Percentiles rank a stretch among this genome's conserved stretches.
Evolutionary conservation across 1,140 invertebrate genomes (phyloP).

Genomic region (Dolichoris vasculosae): DNA sequence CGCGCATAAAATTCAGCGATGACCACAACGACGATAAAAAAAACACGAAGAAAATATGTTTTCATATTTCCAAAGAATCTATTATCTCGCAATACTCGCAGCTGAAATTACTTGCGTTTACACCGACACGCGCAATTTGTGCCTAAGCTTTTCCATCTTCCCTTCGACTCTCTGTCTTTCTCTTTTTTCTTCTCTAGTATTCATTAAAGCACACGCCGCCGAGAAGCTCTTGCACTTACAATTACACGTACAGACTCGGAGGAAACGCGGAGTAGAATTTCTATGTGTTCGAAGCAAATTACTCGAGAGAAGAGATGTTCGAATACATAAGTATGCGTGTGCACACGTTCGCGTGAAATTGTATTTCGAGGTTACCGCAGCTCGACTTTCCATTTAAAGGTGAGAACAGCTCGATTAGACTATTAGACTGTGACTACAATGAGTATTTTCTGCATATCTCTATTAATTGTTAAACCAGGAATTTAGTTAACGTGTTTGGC

Average conservation of each 20-base stretch:
- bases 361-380: neutral
- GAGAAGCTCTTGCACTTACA: neutral
- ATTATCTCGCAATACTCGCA: neutral
- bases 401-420: constrained; percentile 23
- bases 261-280: neutral
- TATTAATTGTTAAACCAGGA: neutral
- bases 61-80: neutral
- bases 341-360: neutral
- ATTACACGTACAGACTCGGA: neutral
- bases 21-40: neutral
- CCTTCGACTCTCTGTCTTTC: neutral
- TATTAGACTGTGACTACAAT: constrained; percentile 2
- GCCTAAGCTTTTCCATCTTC: neutral
- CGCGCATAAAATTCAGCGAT: too few species aligned
- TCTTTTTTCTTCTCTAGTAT: neutral
- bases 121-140: constrained; percentile 24
- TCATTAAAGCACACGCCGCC: constrained; percentile 19
- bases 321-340: neutral
- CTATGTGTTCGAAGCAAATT: constrained; percentile 25
- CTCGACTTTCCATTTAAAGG: constrained; percentile 33
- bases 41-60: neutral
- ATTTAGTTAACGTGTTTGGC: neutral
- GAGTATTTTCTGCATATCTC: neutral
- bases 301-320: constrained; percentile 6
- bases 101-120: neutral